Conservation (phyloP, 37 sponge, comb jelly and placozoan species). For the Bolinopsis microptera region DNA sequence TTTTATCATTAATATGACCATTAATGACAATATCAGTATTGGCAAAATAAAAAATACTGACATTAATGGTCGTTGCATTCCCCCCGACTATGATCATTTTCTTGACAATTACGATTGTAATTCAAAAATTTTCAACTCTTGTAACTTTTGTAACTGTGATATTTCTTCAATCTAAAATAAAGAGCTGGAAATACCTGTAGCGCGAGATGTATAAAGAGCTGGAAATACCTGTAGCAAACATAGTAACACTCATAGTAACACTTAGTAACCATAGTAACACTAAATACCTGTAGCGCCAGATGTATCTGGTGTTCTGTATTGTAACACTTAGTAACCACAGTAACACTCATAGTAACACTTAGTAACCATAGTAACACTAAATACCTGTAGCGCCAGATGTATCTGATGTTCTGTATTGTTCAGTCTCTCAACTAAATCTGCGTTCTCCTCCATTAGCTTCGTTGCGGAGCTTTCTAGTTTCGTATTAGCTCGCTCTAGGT, state of each 20-base stretch:
- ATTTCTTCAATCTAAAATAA: too few species aligned
- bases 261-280: not conserved
- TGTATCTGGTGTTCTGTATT: not conserved
- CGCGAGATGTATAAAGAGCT: not conserved
- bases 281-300: not conserved
- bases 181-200: not conserved
- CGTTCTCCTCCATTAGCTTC: slow-evolving; percentile 43
- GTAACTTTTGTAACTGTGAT: too few species aligned
- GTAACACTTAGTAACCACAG: not conserved
- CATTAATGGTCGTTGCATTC: too few species aligned
- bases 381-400: not conserved
- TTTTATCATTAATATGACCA: too few species aligned
- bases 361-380: not conserved
- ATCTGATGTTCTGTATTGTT: slow-evolving; percentile 8
- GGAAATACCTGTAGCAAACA: not conserved
- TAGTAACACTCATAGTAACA: too few species aligned
- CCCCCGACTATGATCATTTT: too few species aligned
- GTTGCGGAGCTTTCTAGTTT: not conserved
- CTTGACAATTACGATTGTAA: not conserved
- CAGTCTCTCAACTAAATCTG: slow-evolving; percentile 8
- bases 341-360: not conserved
- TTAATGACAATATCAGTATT: too few species aligned
- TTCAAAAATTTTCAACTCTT: not conserved
- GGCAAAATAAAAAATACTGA: too few species aligned
- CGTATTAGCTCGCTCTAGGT: not conserved